Evolutionary conservation across 2,888 invertebrate genomes (phyloP).

Genomic region (Erannis defoliaria): DNA sequence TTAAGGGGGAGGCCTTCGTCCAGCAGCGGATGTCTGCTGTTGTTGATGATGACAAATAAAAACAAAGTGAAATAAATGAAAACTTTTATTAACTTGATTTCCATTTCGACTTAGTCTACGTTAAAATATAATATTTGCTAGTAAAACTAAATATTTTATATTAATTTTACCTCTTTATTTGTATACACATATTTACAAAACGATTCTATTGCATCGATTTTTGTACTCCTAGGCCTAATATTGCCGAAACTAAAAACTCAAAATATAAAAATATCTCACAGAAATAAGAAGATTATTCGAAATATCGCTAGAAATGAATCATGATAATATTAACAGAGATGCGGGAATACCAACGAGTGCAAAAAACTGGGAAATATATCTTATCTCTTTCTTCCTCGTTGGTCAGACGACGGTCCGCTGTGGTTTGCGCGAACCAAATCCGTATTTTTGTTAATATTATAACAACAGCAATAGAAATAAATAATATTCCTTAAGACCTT

Average conservation of each 20-base stretch:
- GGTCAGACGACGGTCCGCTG: too few species aligned
- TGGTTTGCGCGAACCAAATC: too few species aligned
- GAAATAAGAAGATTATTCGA: slow-evolving; percentile 42
- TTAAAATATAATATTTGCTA: slow-evolving; percentile 55
- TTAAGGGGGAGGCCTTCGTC: background rate
- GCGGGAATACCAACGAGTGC: too few species aligned
- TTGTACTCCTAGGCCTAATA: slow-evolving; percentile 54
- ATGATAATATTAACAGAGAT: slow-evolving; percentile 3
- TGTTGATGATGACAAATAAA: background rate
- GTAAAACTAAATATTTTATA: slow-evolving; percentile 58
- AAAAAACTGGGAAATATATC: too few species aligned
- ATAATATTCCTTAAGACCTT: slow-evolving; percentile 48
- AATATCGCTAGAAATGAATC: slow-evolving; percentile 27
- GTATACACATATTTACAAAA: slow-evolving; percentile 86
- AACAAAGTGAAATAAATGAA: slow-evolving; percentile 46
- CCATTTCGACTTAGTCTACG: slow-evolving; percentile 65
- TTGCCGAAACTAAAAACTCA: slow-evolving; percentile 42
- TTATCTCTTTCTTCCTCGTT: too few species aligned
- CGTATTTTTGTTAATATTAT: too few species aligned
- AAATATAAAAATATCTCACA: slow-evolving; percentile 51
- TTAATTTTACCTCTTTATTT: slow-evolving; percentile 66
- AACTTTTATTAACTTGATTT: slow-evolving; percentile 68
- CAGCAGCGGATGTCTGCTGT: background rate
- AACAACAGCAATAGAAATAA: slow-evolving; percentile 47
- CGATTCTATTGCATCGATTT: slow-evolving; percentile 62